Percentiles rank a stretch among this genome's conserved stretches.
These are phyloP conservation scores for Gymnopithys bicolor DNA, from an alignment of 2,797 vertebrate species.

Conservation along the genomic window DNA sequence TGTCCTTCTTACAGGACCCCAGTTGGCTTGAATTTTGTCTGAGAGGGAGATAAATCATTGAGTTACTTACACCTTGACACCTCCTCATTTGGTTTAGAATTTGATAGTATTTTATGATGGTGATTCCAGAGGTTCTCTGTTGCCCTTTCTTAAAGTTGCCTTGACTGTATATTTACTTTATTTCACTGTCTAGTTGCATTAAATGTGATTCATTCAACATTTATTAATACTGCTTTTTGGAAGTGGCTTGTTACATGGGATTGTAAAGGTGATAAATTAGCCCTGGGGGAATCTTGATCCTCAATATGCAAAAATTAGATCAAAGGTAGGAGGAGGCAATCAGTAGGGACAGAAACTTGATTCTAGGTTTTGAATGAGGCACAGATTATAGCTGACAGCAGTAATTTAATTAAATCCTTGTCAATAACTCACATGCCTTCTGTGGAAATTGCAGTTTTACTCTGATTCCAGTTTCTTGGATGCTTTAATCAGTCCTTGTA, in stretches of 20 bases:
- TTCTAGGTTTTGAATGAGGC: background rate
- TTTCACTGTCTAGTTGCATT: background rate
- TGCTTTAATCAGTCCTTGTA: background rate
- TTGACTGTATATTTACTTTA: background rate
- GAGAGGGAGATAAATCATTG: background rate
- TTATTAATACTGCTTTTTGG: background rate
- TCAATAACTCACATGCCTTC: background rate
- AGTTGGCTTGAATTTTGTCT: background rate
- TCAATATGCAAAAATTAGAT: background rate
- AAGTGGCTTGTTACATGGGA: background rate
- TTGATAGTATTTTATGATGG: background rate
- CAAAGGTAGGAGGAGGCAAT: background rate
- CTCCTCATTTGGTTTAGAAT: background rate
- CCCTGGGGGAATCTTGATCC: background rate
- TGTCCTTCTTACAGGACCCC: background rate
- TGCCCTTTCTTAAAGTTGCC: background rate
- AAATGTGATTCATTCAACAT: background rate
- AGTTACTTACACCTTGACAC: background rate
- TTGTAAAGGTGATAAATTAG: background rate
- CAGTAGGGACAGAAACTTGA: background rate
- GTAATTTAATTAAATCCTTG: background rate
- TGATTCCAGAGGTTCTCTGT: background rate
- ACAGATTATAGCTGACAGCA: background rate
- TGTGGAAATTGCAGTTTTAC: background rate
- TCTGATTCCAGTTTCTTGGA: background rate